These are phyloP conservation scores for Didymodactylos carnosus DNA, from an alignment of 2,888 invertebrate species.

Conservation along the genomic window DNA sequence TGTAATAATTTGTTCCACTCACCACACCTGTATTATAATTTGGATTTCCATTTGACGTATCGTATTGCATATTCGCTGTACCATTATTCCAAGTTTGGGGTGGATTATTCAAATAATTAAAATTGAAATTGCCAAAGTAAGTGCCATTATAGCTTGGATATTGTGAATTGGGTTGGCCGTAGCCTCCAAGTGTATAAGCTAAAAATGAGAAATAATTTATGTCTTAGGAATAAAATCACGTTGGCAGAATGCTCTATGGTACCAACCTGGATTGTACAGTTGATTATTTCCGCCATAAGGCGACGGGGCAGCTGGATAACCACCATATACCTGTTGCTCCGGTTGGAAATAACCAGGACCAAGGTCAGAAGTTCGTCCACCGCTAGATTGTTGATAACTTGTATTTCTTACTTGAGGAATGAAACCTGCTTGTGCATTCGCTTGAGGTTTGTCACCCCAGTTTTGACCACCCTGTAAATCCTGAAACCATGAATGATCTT, in stretches of 20 bases:
- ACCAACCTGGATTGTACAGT: not conserved
- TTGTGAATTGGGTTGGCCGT: not conserved
- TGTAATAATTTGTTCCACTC: not conserved
- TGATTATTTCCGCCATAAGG: not conserved
- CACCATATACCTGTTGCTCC: not conserved
- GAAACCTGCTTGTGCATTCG: too few species aligned
- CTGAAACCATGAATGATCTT: not conserved
- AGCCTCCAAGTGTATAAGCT: not conserved
- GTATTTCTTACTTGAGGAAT: not conserved
- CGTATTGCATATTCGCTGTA: not conserved
- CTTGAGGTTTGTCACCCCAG: not conserved
- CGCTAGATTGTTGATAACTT: not conserved
- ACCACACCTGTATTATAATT: not conserved
- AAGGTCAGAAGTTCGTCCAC: not conserved
- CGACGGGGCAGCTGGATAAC: not conserved
- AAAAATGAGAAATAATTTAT: too few species aligned
- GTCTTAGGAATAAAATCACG: too few species aligned
- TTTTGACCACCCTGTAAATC: not conserved
- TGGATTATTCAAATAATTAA: not conserved
- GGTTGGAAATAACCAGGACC: not conserved
- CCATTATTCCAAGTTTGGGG: not conserved
- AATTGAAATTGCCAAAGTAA: not conserved
- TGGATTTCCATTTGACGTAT: not conserved
- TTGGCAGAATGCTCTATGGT: too few species aligned
- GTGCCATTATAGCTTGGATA: not conserved